Conservation (phyloP, 92 coral and sea anemone species). For the Scolanthus callimorphus region DNA sequence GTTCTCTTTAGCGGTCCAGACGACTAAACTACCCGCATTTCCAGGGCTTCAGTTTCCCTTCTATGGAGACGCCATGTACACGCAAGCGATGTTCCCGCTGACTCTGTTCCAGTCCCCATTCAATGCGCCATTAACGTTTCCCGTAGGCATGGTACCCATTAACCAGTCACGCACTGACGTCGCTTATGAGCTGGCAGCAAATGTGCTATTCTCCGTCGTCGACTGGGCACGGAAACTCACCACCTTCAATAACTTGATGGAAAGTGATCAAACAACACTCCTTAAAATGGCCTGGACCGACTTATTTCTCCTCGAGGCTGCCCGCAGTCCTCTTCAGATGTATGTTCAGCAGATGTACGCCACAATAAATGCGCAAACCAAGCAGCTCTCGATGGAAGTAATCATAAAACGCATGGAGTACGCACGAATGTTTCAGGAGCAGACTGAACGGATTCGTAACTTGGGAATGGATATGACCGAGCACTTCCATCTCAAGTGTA, state of each 20-base stretch:
- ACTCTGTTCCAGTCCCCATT: constrained; percentile 66
- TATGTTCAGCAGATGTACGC: constrained; percentile 86
- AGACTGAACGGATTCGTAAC: constrained; percentile 67
- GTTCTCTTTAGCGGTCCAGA: constrained; percentile 62
- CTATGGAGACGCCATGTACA: constrained; percentile 62
- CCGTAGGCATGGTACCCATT: constrained; percentile 60
- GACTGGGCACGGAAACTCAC: constrained; percentile 91
- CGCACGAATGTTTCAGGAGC: constrained; percentile 79
- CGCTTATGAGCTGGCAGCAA: constrained; percentile 86
- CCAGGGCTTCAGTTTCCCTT: constrained; percentile 66
- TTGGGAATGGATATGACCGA: constrained; percentile 86
- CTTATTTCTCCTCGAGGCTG: constrained; percentile 70
- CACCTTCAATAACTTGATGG: constrained; percentile 59
- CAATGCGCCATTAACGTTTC: constrained; percentile 40
- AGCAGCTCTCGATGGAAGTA: constrained; percentile 77
- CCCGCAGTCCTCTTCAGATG: constrained; percentile 77
- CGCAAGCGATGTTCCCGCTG: constrained; percentile 63
- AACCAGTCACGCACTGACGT: constrained; percentile 63
- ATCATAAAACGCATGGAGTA: constrained; percentile 82
- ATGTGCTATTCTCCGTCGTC: constrained; percentile 82
- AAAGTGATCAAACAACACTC: constrained; percentile 68
- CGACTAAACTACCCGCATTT: constrained; percentile 75
- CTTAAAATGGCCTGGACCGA: constrained; percentile 84
- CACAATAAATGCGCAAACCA: constrained; percentile 64
- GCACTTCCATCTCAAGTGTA: constrained; percentile 85